Evolutionary conservation across 1,140 invertebrate species (phyloP), one percentile per base, ranked within the genome.

Genomic region (Charaxes varanes): DNA sequence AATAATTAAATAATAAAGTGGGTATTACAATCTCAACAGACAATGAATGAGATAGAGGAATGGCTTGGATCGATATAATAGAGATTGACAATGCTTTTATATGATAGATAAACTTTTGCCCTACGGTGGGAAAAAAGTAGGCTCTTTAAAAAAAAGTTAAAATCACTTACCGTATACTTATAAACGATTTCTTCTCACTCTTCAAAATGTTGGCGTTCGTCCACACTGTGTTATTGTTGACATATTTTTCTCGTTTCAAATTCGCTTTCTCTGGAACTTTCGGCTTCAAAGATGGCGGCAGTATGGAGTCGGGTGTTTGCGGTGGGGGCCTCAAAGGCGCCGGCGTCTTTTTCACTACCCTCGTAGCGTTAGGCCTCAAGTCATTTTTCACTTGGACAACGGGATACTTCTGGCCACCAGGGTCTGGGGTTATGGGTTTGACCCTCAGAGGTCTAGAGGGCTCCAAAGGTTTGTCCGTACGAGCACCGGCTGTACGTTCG

Each of bases 141-240:
- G n/a, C n/a, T n/a, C n/a, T n/a, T n/a, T n/a, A n/a, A n/a, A n/a
- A n/a, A n/a, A 28, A 15, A 28, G 7, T 14, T 6, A 28, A 28
- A 28, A 18, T 10, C 28, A n/a, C 70, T 64, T 57, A 78, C 73
- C 62, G 64, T 30, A 74, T 17, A 16, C 53, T 53, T 6, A 61
- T 35, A 8, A 60, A 32, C 13, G 62, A 32, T 36, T 66, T 50
- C 47, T 53, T 34, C 38, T 41, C 40, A 41, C 30, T 54, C 45
- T 55, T 73, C 14, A 44, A 31, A 15, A 69, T 56, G 49, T 73
- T 69, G 4, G 71, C 62, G 40, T 67, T 68, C 2, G 62, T 68
- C 74, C 72, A 79, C 38, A 73, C 61, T 41, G 59, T 64, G 35
- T 81, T 81, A 30, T 81, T 81, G 28, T 81, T 81, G n/a, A 79